phyloP scores from a whole-genome alignment of 2,113 vertebrate species.

The Albula goreensis region DNA sequence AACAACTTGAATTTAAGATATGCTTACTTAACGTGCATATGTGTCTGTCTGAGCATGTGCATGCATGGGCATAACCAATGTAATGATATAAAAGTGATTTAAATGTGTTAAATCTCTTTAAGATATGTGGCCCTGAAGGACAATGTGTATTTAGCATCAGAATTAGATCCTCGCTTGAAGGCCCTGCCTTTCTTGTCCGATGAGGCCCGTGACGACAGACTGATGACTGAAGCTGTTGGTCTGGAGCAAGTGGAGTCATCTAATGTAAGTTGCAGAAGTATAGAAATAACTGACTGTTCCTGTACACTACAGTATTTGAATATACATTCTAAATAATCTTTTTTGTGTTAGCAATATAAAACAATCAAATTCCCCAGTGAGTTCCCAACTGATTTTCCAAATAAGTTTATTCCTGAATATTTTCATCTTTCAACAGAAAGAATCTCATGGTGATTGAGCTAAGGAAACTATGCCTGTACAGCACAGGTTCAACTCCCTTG shows the following conservation, averaged over 20 bases:
- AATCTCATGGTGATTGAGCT: not conserved
- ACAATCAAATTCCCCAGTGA: not conserved
- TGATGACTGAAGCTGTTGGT: slow-evolving; percentile 26
- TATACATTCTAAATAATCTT: not conserved
- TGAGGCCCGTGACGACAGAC: slow-evolving; percentile 12
- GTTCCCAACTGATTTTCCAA: slow-evolving; percentile 17
- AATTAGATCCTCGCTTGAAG: slow-evolving; percentile 26
- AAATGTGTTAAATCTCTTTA: slow-evolving; percentile 7
- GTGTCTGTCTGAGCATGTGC: not conserved
- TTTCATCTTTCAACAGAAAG: slow-evolving; percentile 20
- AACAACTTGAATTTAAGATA: slow-evolving; percentile 29
- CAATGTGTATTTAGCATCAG: slow-evolving; percentile 13
- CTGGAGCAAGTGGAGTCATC: slow-evolving; percentile 22
- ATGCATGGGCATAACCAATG: slow-evolving; percentile 10
- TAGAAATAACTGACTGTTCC: slow-evolving; percentile 8
- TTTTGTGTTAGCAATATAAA: too few species aligned
- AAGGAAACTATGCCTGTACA: not conserved
- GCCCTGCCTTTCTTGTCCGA: slow-evolving; percentile 34
- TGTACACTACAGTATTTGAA: slow-evolving; percentile 25
- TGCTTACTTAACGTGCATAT: not conserved
- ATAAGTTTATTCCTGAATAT: slow-evolving; percentile 20
- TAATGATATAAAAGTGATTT: slow-evolving; percentile 9
- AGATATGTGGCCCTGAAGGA: slow-evolving; percentile 2
- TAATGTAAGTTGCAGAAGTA: slow-evolving; percentile 16
- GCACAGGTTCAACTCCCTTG: too few species aligned